Evolutionary conservation across 2,888 invertebrate species (phyloP).

Genomic region (Drosophila gaucha): DNA sequence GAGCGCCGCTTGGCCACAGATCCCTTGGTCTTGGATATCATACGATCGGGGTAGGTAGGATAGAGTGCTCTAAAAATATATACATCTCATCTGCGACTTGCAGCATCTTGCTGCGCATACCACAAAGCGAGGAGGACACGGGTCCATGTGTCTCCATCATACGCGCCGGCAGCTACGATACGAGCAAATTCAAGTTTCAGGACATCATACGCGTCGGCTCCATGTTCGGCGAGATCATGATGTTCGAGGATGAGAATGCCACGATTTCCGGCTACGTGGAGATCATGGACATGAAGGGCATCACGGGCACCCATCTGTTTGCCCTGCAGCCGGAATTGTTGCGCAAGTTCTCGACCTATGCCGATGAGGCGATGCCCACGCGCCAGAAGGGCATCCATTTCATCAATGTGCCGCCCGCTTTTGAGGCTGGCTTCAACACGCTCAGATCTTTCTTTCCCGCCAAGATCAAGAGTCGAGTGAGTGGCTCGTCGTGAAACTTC

Average conservation of each 20-base stretch:
- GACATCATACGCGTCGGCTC: constrained; percentile 87
- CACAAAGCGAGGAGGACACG: constrained; percentile 82
- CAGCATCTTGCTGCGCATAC: constrained; percentile 77
- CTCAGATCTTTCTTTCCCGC: constrained; percentile 87
- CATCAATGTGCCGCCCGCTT: constrained; percentile 87
- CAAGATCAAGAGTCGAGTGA: constrained; percentile 87
- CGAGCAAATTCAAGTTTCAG: constrained; percentile 85
- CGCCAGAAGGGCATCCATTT: constrained; percentile 88
- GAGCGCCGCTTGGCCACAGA: constrained; percentile 78
- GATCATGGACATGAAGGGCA: constrained; percentile 87
- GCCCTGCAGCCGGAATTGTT: constrained; percentile 87
- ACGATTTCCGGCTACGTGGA: constrained; percentile 86
- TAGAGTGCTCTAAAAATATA: too few relatives aligned
- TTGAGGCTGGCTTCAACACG: constrained; percentile 87
- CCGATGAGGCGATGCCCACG: constrained; percentile 88
- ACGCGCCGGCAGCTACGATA: constrained; percentile 86
- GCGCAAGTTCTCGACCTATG: constrained; percentile 86
- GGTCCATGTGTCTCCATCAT: constrained; percentile 86
- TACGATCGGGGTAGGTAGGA: constrained; percentile 79
- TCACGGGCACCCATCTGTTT: constrained; percentile 86
- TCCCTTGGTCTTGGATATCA: constrained; percentile 75
- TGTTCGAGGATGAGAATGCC: constrained; percentile 88
- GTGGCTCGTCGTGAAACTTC: constrained; percentile 49
- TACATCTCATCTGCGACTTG: neutral
- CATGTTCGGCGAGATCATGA: constrained; percentile 88